These are phyloP conservation scores for Drosophila testacea DNA, from an alignment of 2,888 invertebrate genomes.

Conservation along the genomic window DNA sequence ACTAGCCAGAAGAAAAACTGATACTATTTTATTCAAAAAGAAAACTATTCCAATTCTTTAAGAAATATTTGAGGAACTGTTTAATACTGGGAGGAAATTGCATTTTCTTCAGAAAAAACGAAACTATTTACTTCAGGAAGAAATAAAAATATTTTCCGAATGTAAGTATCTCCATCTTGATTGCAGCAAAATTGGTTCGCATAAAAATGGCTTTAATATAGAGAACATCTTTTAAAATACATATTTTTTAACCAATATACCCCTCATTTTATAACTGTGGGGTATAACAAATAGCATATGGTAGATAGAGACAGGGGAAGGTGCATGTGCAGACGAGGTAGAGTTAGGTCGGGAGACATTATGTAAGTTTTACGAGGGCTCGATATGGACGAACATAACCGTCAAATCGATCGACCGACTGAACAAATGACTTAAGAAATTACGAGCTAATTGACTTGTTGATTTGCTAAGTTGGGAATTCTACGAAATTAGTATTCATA, in stretches of 20 bases:
- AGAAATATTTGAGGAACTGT: no score
- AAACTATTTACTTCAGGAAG: background rate
- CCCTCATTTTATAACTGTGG: background rate
- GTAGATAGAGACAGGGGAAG: background rate
- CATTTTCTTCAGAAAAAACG: background rate
- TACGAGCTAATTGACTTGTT: constrained; percentile 7
- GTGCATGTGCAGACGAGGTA: constrained; percentile 11
- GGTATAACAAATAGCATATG: background rate
- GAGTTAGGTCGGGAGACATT: constrained; percentile 46
- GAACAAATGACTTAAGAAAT: background rate
- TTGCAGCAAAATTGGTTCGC: no score
- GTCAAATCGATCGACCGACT: background rate
- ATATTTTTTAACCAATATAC: background rate
- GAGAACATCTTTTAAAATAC: no score
- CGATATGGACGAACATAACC: background rate
- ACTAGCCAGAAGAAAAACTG: no score
- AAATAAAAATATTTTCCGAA: no score
- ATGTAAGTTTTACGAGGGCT: constrained; percentile 29
- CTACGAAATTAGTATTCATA: constrained; percentile 17
- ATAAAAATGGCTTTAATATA: no score
- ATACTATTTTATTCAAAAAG: background rate
- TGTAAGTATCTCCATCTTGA: no score
- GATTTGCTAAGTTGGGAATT: constrained; percentile 12
- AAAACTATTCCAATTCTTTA: background rate
- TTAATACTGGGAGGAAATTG: no score